Conservation (phyloP, 2,797 vertebrate species). For the Chaetophractus vellerosus region DNA sequence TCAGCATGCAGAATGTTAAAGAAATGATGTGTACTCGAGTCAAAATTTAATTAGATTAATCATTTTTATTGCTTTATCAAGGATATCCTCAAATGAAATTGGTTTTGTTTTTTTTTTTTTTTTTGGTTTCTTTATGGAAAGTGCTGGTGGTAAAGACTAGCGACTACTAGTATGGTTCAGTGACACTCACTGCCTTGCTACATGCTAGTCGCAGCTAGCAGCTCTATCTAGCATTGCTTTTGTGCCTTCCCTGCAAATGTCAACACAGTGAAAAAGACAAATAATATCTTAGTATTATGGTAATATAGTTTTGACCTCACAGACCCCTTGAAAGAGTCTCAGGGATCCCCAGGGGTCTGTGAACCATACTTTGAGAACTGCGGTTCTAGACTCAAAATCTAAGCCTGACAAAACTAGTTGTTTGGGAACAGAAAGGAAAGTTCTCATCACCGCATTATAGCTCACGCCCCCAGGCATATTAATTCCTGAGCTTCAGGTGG, state of each 20-base stretch:
- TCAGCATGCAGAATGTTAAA: not conserved
- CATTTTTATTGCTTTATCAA: not conserved
- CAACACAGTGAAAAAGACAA: slow-evolving; percentile 18
- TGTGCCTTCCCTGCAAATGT: slow-evolving; percentile 8
- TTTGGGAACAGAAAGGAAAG: not conserved
- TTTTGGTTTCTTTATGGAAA: not conserved
- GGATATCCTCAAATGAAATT: slow-evolving; percentile 11
- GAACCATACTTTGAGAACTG: not conserved
- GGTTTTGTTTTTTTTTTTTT: not conserved
- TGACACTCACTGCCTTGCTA: not conserved
- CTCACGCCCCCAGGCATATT: not conserved
- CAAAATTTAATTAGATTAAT: slow-evolving; percentile 3
- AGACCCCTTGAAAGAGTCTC: not conserved
- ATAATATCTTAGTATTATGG: not conserved
- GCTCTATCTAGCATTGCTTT: not conserved
- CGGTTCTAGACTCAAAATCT: not conserved
- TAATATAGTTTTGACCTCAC: not conserved
- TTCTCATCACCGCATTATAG: not conserved
- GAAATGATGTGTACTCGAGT: not conserved
- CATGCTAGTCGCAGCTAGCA: not conserved
- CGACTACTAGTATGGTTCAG: not conserved
- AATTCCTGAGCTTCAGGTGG: not conserved
- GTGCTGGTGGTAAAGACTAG: not conserved
- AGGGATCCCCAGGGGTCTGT: not conserved
- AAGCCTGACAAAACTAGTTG: not conserved